Evolutionary conservation across 1,140 invertebrate genomes (phyloP).

Genomic region (Lepidurus couesii): DNA sequence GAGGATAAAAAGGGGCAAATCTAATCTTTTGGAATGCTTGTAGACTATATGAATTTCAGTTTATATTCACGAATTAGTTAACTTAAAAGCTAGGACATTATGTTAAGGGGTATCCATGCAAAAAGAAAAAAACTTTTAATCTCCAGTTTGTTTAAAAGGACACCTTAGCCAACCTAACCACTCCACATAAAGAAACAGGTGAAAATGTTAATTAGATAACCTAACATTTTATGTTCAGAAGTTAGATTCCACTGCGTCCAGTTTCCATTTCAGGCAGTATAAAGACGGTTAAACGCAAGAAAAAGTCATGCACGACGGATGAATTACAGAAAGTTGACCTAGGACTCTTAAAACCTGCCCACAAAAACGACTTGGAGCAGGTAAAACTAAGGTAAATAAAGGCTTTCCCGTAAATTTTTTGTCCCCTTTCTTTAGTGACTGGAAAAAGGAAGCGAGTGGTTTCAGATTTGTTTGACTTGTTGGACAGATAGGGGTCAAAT

Average conservation of each 20-base stretch:
- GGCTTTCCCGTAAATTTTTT: background rate
- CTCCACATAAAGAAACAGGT: no score
- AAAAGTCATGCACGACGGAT: background rate
- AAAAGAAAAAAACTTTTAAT: no score
- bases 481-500: constrained; percentile 18
- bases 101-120: no score
- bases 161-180: no score
- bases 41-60: no score
- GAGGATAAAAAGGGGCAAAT: no score
- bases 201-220: background rate
- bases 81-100: no score
- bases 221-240: background rate
- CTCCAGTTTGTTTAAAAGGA: no score
- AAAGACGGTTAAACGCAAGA: background rate
- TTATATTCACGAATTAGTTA: no score
- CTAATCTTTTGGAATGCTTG: no score
- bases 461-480: constrained; percentile 12
- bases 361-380: background rate
- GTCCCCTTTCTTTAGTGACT: background rate
- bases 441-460: background rate
- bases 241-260: background rate
- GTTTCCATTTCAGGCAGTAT: background rate
- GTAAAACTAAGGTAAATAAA: background rate
- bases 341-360: background rate
- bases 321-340: background rate